A percentile compares a stretch with the other conserved stretches of the same genome.
Evolutionary conservation across 2,113 vertebrate species (phyloP).

Genomic region (Charadrius vociferus): DNA sequence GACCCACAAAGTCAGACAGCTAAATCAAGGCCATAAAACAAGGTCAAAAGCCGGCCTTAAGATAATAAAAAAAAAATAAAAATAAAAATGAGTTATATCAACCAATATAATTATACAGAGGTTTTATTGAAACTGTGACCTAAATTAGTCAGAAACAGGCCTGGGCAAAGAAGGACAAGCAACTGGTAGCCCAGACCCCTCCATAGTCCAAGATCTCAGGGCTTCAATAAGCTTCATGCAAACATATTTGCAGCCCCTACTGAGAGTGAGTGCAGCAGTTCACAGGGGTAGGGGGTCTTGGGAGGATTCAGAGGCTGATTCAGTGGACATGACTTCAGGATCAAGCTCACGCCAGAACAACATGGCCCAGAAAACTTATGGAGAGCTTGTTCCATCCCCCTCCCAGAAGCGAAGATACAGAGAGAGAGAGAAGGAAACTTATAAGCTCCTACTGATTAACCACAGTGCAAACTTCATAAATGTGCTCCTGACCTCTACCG

Average conservation of each 20-base stretch:
- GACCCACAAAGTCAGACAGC: not conserved
- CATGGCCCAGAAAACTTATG: not conserved
- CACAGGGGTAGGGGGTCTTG: no score
- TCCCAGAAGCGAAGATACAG: not conserved
- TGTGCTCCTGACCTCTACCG: slow-evolving; percentile 55
- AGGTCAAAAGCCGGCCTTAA: not conserved
- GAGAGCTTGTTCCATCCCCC: not conserved
- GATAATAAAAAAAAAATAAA: not conserved
- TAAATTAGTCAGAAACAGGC: not conserved
- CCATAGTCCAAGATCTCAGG: not conserved
- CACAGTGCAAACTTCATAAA: slow-evolving; percentile 70
- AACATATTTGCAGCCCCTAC: not conserved
- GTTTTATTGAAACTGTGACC: not conserved
- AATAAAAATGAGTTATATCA: not conserved
- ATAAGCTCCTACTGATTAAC: slow-evolving; percentile 66
- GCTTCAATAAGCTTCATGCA: not conserved
- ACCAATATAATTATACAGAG: not conserved
- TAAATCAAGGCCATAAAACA: not conserved
- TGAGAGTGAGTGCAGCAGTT: not conserved
- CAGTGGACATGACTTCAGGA: not conserved
- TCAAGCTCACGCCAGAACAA: not conserved
- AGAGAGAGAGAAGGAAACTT: slow-evolving; percentile 5
- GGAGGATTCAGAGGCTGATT: not conserved
- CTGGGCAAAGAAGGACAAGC: not conserved
- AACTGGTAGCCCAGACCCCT: not conserved